Percentiles rank a stretch among this genome's conserved stretches.
Evolutionary conservation across 2,888 invertebrate species (phyloP).

Genomic region (Oxystoma pomonae): DNA sequence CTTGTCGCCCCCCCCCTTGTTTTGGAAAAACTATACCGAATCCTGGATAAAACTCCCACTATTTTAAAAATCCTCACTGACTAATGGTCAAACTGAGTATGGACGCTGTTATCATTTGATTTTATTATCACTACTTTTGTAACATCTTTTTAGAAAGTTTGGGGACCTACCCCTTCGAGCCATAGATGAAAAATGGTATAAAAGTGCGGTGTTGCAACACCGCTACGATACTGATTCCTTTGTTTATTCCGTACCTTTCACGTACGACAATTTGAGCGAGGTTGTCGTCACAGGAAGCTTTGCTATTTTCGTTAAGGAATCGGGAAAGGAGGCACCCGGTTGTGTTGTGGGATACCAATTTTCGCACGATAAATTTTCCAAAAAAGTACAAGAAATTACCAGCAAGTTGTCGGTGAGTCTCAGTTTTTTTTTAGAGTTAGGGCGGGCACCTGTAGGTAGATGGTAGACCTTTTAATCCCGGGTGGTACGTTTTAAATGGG

Average conservation of each 20-base stretch:
- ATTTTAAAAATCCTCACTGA: not conserved
- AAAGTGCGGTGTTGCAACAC: slow-evolving; percentile 83
- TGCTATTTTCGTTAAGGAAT: slow-evolving; percentile 78
- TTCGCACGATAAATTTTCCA: slow-evolving; percentile 64
- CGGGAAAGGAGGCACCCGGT: slow-evolving; percentile 72
- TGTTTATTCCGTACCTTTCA: slow-evolving; percentile 71
- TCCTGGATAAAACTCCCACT: not conserved
- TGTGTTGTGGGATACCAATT: slow-evolving; percentile 88
- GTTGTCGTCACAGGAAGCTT: slow-evolving; percentile 75
- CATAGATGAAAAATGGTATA: slow-evolving; percentile 89
- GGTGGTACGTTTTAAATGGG: no score
- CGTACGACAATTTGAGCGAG: slow-evolving; percentile 45
- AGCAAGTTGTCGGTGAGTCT: slow-evolving; percentile 49
- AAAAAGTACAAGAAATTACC: slow-evolving; percentile 68
- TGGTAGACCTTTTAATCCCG: no score
- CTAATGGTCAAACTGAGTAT: not conserved
- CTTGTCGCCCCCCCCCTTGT: no score
- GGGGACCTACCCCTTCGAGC: slow-evolving; percentile 72
- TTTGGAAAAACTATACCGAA: no score
- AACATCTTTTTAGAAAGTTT: slow-evolving; percentile 56
- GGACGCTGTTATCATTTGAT: not conserved
- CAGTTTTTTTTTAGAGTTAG: no score
- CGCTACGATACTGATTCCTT: slow-evolving; percentile 71
- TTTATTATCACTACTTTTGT: not conserved
- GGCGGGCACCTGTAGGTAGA: no score